Evolutionary conservation across 2,888 invertebrate genomes (phyloP), one percentile per base, ranked within the genome.

Genomic region (Phorcus lineatus): DNA sequence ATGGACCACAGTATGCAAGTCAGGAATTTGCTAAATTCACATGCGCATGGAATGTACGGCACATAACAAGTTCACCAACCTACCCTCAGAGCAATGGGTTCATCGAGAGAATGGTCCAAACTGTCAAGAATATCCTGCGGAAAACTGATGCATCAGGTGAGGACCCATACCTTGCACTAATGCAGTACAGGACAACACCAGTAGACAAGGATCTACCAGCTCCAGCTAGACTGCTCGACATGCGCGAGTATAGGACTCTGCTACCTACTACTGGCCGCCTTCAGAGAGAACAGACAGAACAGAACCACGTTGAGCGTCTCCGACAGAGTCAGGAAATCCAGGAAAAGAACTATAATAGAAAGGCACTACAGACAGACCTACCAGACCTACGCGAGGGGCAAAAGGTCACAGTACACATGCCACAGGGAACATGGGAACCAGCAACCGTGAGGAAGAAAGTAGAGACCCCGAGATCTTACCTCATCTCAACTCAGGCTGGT

Each of bases 81-180:
- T 77, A 55, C 19, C 62, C 57, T 0, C 80, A 80, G 62, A 62
- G 76, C 16, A 80, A 80, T 22, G 80, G 80, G 7, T 78, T 78
- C 47, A 77, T 28, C 13, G 77, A 80, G 28, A 31, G 80, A 28
- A 77, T 77, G 77, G 62, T 80, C 57, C 55, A 57, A 28, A 77
- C 57, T 22, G 52, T 80, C 36, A 80, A 80, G 62, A 47, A 55
- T 11, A 16, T 62, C 6, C 57, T 77, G 19, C 55, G 47, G 40
- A 80, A 80, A 22, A 19, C 80, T 16, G 53, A 77, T 36, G n/a
- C 19, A 55, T n/a, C 57, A 0, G 66, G 66, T 7, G 36, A 36
- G 36, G 36, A 36, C 7, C 36, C 36, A 36, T 36, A 36, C 36
- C 36, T 36, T 36, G 17, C 47, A 57, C 22, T 79, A 78, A 28